Evolutionary conservation across 2,113 vertebrate genomes (phyloP), one percentile per base, ranked within the genome.

Genomic region (Neogobius melanostomus): DNA sequence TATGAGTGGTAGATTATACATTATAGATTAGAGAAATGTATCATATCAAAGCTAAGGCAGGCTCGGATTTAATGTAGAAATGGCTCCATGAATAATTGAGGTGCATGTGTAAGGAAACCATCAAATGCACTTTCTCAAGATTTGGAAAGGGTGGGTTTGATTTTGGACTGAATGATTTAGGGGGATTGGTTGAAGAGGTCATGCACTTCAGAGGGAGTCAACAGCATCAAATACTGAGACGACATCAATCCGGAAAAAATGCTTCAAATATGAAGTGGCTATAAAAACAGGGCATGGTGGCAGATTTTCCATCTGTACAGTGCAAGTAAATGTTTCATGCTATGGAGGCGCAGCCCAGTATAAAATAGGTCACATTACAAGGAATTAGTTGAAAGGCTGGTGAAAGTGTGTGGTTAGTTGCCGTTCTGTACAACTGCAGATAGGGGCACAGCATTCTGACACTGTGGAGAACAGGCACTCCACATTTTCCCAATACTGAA

Each of bases 51-150:
- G 48, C 46, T 56, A 21, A 53, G 62, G 60, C 48, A 59, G 56
- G 11, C 51, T 9, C 6, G 6, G 45, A 47, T 74, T 50, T 6
- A 16, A 48, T 64, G 45, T 6, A 50, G 60, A n/a, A 51, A 67
- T 21, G 15, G 16, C 48, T 11, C n/a, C 57, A 47, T 72, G 5
- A 46, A 74, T 74, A 54, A 78, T 74, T 73, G 14, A 80, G 59
- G 2, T 74, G 72, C 63, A 59, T 53, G 43, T 9, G 5, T 15
- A 15, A 6, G 11, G 17, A 52, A 66, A 79, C 69, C 59, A n/a
- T 62, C 61, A 63, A 56, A 56, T 21, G 53, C 14, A 61, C 43
- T 44, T 61, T 61, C 43, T 44, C 59, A 45, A 61, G 14, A 61
- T 45, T 59, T 43, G 42, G 59, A 44, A 61, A 2, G 36, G 7